Percentiles rank a stretch among this genome's conserved stretches.
Evolutionary conservation across 2,797 vertebrate species (phyloP).

Genomic region (Crenichthys baileyi): DNA sequence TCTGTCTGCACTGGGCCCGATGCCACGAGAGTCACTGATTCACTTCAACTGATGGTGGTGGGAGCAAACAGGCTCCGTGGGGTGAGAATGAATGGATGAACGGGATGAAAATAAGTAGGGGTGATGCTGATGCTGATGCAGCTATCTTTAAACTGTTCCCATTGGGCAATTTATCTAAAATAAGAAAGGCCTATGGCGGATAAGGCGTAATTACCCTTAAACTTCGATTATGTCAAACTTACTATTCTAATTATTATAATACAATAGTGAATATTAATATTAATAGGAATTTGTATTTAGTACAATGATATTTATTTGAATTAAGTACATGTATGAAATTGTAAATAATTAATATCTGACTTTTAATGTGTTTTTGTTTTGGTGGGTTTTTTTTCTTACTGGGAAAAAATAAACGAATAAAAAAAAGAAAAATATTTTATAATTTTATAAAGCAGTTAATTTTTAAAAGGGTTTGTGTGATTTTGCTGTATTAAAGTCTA

Average conservation of each 20-base stretch:
- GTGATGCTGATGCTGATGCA: slow-evolving; percentile 7
- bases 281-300: neutral
- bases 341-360: neutral
- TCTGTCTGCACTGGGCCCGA: slow-evolving; percentile 68
- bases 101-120: slow-evolving; percentile 22
- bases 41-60: slow-evolving; percentile 46
- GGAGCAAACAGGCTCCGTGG: slow-evolving; percentile 20
- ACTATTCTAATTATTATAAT: slow-evolving; percentile 13
- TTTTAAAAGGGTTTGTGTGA: neutral
- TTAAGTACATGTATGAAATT: neutral
- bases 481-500: neutral
- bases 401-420: neutral
- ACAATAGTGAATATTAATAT: slow-evolving; percentile 5
- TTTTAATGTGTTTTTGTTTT: neutral
- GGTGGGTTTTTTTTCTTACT: neutral
- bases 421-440: neutral
- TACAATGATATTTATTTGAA: neutral
- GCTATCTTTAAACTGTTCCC: slow-evolving; percentile 12
- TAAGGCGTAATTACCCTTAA: neutral
- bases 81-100: slow-evolving; percentile 49
- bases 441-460: neutral
- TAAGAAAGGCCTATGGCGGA: neutral
- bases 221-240: too few species aligned
- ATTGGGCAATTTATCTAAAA: neutral
- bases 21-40: slow-evolving; percentile 62